Evolutionary conservation across 1,140 invertebrate genomes (phyloP).

Genomic region (Drosophila chauvacae): DNA sequence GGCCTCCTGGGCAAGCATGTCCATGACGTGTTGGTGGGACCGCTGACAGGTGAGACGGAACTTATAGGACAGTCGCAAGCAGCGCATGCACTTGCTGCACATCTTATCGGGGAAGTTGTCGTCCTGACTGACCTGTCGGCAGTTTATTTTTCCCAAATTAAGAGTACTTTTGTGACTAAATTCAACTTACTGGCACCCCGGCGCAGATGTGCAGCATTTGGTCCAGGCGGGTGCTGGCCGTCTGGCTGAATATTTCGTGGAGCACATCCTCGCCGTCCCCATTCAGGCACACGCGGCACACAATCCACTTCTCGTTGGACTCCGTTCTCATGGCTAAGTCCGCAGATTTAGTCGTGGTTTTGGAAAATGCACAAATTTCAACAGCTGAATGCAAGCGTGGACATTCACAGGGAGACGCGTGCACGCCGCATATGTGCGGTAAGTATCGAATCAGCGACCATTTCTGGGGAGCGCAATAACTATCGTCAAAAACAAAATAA

Average conservation of each 20-base stretch:
- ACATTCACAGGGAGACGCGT: conserved; percentile 20
- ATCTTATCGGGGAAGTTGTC: conserved; percentile 76
- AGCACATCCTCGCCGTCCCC: conserved; percentile 82
- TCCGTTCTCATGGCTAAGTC: conserved; percentile 61
- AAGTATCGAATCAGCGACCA: not conserved
- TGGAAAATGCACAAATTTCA: not conserved
- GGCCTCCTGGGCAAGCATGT: conserved; percentile 54
- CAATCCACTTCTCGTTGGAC: conserved; percentile 85
- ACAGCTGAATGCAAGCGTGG: conserved; percentile 43
- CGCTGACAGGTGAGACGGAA: conserved; percentile 70
- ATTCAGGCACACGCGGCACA: conserved; percentile 86
- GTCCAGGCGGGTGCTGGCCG: conserved; percentile 84
- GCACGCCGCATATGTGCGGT: too few species aligned
- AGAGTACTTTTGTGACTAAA: not conserved
- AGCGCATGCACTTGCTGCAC: conserved; percentile 67
- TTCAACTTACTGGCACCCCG: conserved; percentile 59
- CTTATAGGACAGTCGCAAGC: conserved; percentile 57
- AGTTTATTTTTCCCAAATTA: not conserved
- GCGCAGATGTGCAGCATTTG: conserved; percentile 85
- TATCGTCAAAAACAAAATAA: not conserved
- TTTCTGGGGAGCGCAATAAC: not conserved
- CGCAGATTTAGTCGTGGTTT: conserved; percentile 5
- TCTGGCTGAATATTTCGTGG: conserved; percentile 86
- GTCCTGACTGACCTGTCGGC: conserved; percentile 57
- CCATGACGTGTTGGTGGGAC: conserved; percentile 69